These are phyloP conservation scores for Melinopterus prodromus DNA, from an alignment of 2,888 invertebrate genomes.

Conservation along the genomic window DNA sequence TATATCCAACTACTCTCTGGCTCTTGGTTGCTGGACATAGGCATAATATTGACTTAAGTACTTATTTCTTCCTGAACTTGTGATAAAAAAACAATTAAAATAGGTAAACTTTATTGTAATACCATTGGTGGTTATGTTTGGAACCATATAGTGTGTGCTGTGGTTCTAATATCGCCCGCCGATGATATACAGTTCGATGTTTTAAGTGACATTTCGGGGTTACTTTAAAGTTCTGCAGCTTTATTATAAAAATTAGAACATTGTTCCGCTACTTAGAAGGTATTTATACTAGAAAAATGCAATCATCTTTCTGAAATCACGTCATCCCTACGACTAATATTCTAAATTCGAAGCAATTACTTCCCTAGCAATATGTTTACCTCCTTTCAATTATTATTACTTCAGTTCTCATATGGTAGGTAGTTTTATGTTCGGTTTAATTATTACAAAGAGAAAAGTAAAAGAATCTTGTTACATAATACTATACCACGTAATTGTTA, in stretches of 20 bases:
- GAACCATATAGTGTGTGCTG: background rate
- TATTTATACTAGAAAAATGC: background rate
- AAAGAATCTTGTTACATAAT: constrained; percentile 7
- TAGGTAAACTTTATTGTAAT: too few species aligned
- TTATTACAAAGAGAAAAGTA: background rate
- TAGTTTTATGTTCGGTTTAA: constrained; percentile 6
- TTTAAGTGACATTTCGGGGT: too few species aligned
- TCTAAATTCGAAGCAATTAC: constrained; percentile 61
- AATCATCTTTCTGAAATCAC: constrained; percentile 31
- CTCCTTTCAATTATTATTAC: constrained; percentile 21
- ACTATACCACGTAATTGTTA: constrained; percentile 13
- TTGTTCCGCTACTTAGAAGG: too few species aligned
- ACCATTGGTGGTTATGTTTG: too few species aligned
- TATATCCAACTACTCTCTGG: too few species aligned
- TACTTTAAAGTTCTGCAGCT: background rate
- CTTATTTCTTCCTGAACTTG: too few species aligned
- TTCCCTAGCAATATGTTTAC: constrained; percentile 51
- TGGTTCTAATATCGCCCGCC: background rate
- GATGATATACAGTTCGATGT: too few species aligned
- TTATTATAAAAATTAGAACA: background rate
- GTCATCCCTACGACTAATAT: constrained; percentile 52
- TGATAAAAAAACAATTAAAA: too few species aligned
- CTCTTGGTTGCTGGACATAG: too few species aligned
- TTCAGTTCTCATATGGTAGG: constrained; percentile 7
- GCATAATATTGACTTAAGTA: too few species aligned